Evolutionary conservation across 1,140 invertebrate species (phyloP).

Genomic region (Leptinotarsa undecemlineata): DNA sequence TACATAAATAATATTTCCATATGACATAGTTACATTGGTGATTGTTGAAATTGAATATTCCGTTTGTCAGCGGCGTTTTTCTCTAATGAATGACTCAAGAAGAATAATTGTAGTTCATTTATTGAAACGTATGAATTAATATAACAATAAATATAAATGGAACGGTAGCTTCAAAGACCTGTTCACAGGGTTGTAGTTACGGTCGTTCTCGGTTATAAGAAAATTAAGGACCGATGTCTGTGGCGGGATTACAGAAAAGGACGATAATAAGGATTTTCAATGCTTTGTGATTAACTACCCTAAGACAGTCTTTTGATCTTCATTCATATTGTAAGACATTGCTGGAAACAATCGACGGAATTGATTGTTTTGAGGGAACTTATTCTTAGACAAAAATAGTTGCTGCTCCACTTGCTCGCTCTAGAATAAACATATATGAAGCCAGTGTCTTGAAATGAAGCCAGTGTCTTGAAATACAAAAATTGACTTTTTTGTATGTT

Average conservation of each 20-base stretch:
- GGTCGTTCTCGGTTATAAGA: no score
- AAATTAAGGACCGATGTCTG: not conserved
- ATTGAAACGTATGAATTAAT: constrained; percentile 3
- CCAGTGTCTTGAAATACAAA: no score
- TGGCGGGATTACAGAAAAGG: not conserved
- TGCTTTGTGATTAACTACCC: not conserved
- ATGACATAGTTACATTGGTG: not conserved
- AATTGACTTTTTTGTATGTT: no score
- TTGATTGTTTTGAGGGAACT: no score
- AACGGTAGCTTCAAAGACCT: constrained; percentile 2
- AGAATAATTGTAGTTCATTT: constrained; percentile 4
- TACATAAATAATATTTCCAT: not conserved
- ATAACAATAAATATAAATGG: not conserved
- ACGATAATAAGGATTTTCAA: not conserved
- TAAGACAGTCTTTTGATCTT: not conserved
- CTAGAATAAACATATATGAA: no score
- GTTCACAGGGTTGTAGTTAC: not conserved
- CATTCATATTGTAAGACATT: not conserved
- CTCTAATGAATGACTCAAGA: constrained; percentile 11
- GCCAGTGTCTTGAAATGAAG: no score
- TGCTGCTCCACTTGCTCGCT: no score
- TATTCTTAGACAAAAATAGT: no score
- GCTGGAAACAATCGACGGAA: no score
- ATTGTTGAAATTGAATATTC: constrained; percentile 12
- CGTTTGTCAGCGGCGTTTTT: constrained; percentile 11